phyloP scores from a whole-genome alignment of 2,888 invertebrate genomes.

The Microctonus aethiopoides region DNA sequence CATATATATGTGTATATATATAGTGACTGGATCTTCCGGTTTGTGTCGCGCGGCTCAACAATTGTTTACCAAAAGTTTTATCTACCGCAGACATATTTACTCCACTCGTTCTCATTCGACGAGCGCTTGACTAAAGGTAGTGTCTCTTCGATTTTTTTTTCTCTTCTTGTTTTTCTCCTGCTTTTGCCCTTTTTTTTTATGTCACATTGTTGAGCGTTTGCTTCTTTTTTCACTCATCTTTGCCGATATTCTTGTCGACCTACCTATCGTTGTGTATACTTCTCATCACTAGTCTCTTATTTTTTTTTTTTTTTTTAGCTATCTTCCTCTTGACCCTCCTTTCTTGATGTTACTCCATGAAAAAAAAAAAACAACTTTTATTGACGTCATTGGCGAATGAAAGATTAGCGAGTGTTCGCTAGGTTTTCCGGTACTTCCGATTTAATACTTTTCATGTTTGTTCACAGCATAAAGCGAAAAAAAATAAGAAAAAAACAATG shows the following conservation, averaged over 20 bases:
- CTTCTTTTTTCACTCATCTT: conserved; percentile 2
- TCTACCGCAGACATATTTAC: conserved; percentile 57
- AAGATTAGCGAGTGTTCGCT: conserved; percentile 43
- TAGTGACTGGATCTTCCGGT: conserved; percentile 23
- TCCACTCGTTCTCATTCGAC: conserved; percentile 54
- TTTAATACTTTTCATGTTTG: neutral
- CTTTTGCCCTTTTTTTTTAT: conserved; percentile 30
- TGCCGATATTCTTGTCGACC: neutral
- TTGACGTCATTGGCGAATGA: conserved; percentile 40
- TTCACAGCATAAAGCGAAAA: neutral
- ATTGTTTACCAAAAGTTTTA: conserved; percentile 58
- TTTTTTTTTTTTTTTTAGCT: neutral
- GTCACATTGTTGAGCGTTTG: conserved; percentile 30
- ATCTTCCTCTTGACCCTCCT: conserved; percentile 24
- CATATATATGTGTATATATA: too few species aligned
- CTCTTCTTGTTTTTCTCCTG: conserved; percentile 21
- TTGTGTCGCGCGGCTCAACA: conserved; percentile 17
- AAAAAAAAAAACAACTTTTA: conserved; percentile 61
- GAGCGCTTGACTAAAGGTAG: conserved; percentile 25
- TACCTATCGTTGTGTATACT: neutral
- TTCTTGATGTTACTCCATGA: conserved; percentile 46
- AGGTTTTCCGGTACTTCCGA: conserved; percentile 37
- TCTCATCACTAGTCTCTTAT: conserved; percentile 1
- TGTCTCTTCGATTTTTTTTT: neutral
- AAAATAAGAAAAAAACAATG: neutral